Conservation (phyloP, 2,888 invertebrate genomes). For the Gari tellinella region DNA sequence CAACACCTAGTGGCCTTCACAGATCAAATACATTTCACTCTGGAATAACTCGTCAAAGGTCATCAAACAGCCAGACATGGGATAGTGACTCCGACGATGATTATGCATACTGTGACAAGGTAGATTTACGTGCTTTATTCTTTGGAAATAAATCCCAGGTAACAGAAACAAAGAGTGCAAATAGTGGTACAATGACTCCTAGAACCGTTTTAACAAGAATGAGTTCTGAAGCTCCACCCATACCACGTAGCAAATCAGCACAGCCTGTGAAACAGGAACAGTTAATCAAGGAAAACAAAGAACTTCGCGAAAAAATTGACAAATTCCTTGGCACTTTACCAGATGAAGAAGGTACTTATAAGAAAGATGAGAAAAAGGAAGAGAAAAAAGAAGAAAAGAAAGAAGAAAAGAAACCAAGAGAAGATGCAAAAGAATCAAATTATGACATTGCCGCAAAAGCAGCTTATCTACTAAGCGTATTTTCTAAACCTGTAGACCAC, state of each 20-base stretch:
- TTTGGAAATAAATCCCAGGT: slow-evolving; percentile 61
- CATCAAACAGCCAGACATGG: slow-evolving; percentile 57
- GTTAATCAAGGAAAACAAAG: slow-evolving; percentile 49
- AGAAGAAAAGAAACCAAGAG: slow-evolving; percentile 11
- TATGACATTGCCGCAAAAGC: slow-evolving; percentile 46
- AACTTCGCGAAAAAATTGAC: slow-evolving; percentile 57
- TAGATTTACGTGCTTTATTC: slow-evolving; percentile 71
- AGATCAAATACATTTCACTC: slow-evolving; percentile 58
- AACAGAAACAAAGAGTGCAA: slow-evolving; percentile 51
- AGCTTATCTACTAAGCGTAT: slow-evolving; percentile 54
- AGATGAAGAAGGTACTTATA: slow-evolving; percentile 29
- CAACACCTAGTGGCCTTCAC: slow-evolving; percentile 46
- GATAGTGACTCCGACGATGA: slow-evolving; percentile 66
- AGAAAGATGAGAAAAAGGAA: slow-evolving; percentile 25
- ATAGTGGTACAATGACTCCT: slow-evolving; percentile 52
- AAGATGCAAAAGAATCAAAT: background rate
- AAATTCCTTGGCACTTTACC: slow-evolving; percentile 48
- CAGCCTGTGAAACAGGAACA: slow-evolving; percentile 52
- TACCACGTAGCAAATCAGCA: slow-evolving; percentile 22
- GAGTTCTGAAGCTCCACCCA: slow-evolving; percentile 42
- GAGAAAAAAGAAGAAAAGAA: slow-evolving; percentile 27
- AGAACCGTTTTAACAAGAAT: slow-evolving; percentile 48
- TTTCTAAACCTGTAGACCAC: slow-evolving; percentile 57
- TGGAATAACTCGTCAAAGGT: slow-evolving; percentile 40
- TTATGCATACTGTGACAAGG: slow-evolving; percentile 59